These are phyloP conservation scores for Thalassoma bifasciatum DNA, from an alignment of 2,113 vertebrate species.

Conservation along the genomic window DNA sequence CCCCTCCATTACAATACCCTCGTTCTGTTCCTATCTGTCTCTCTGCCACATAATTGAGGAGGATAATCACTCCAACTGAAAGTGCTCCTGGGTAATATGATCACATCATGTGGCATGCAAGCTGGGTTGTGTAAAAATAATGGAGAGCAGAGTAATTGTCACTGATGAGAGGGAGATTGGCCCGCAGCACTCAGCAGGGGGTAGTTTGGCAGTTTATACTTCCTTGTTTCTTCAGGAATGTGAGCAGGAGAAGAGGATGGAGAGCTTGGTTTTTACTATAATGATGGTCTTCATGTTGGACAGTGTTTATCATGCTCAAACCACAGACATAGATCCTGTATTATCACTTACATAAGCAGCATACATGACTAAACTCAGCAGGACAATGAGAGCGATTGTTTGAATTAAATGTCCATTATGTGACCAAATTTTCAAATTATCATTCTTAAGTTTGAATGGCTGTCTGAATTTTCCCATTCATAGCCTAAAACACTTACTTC, in stretches of 20 bases:
- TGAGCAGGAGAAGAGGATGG: not conserved
- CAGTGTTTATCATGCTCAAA: not conserved
- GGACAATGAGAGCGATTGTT: conserved; percentile 17
- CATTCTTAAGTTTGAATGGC: too few species aligned
- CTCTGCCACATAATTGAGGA: conserved; percentile 52
- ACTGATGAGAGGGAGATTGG: conserved; percentile 19
- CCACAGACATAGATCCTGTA: not conserved
- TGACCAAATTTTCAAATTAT: too few species aligned
- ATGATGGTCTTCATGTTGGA: not conserved
- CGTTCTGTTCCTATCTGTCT: conserved; percentile 54
- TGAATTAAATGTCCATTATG: too few species aligned
- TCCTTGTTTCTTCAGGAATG: conserved; percentile 17
- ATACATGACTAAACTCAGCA: not conserved
- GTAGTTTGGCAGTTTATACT: conserved; percentile 26
- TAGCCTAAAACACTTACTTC: not conserved
- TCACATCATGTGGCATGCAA: conserved; percentile 56
- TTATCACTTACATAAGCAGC: conserved; percentile 12
- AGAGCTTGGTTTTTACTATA: not conserved
- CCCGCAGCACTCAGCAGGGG: conserved; percentile 19
- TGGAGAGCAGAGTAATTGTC: conserved; percentile 55
- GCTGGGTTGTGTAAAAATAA: conserved; percentile 45
- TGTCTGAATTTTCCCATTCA: conserved; percentile 10
- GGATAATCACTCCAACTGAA: conserved; percentile 49
- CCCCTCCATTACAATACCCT: conserved; percentile 48
- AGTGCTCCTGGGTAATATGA: conserved; percentile 43